A percentile compares a stretch with the other conserved stretches of the same genome.
Evolutionary conservation across 2,113 vertebrate genomes (phyloP).

Genomic region (human): GRCh38 chr9:24032001-24032500

Average conservation of each 20-base stretch:
- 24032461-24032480: background rate
- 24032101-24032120: constrained; percentile 64
- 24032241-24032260: constrained; percentile 46
- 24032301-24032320: background rate
- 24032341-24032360: background rate
- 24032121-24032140: constrained; percentile 65
- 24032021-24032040: constrained; percentile 2
- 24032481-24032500: background rate
- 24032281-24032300: background rate
- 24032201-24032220: constrained; percentile 27
- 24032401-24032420: background rate
- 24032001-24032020: constrained; percentile 45
- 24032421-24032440: background rate
- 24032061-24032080: constrained; percentile 58
- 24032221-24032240: constrained; percentile 56
- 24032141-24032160: constrained; percentile 68
- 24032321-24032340: background rate
- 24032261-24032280: constrained; percentile 63
- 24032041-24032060: constrained; percentile 55
- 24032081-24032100: constrained; percentile 70
- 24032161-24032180: constrained; percentile 72
- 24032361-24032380: background rate
- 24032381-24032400: background rate
- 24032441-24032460: background rate
- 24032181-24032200: constrained; percentile 58